Conservation (phyloP, 2,797 vertebrate genomes). For the Siniperca obscura region DNA sequence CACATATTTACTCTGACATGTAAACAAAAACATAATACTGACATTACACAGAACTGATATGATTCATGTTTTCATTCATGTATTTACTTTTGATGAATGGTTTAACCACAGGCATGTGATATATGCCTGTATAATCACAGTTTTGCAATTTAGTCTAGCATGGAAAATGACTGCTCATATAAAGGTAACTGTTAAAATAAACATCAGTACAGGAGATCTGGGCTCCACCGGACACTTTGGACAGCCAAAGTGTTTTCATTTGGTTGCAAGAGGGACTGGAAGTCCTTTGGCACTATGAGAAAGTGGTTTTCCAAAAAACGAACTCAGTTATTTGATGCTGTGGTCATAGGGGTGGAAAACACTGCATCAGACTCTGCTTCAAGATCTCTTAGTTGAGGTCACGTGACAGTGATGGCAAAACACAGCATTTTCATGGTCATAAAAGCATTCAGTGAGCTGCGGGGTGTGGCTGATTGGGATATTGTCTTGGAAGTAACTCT, state of each 20-base stretch:
- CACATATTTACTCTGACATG: slow-evolving; percentile 46
- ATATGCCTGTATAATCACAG: slow-evolving; percentile 27
- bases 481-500: slow-evolving; percentile 28
- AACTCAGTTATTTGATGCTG: slow-evolving; percentile 37
- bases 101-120: slow-evolving; percentile 16
- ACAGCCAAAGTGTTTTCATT: slow-evolving; percentile 38
- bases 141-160: slow-evolving; percentile 30
- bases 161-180: slow-evolving; percentile 29
- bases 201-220: slow-evolving; percentile 17
- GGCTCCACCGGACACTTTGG: not conserved
- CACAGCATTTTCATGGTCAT: slow-evolving; percentile 22
- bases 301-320: slow-evolving; percentile 50
- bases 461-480: slow-evolving; percentile 19
- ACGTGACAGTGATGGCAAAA: slow-evolving; percentile 11
- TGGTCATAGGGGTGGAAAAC: slow-evolving; percentile 43
- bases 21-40: slow-evolving; percentile 37
- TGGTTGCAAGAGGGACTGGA: slow-evolving; percentile 21
- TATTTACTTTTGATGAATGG: slow-evolving; percentile 43
- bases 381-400: slow-evolving; percentile 14
- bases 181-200: slow-evolving; percentile 21
- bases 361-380: slow-evolving; percentile 17
- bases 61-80: slow-evolving; percentile 29
- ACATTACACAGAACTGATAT: slow-evolving; percentile 4
- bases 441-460: slow-evolving; percentile 28
- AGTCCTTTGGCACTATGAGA: slow-evolving; percentile 31